Percentiles rank a stretch among this genome's conserved stretches.
Evolutionary conservation across 2,888 invertebrate genomes (phyloP).

Genomic region (Brachyptera putata): DNA sequence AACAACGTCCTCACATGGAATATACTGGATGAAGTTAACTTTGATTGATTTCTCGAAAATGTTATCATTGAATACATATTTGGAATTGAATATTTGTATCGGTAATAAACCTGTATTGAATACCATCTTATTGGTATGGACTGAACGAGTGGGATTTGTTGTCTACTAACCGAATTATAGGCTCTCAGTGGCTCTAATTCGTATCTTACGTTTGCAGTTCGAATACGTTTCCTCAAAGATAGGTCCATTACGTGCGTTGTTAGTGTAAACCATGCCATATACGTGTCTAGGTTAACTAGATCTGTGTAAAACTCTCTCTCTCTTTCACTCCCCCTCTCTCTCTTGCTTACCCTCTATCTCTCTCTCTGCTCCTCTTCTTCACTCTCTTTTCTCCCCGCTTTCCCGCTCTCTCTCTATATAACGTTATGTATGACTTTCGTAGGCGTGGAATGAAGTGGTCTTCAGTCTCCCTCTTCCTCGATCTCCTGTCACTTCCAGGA

Average conservation of each 20-base stretch:
- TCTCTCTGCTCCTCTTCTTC: no score
- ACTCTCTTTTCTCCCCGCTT: no score
- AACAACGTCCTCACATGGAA: not conserved
- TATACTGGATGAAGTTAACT: not conserved
- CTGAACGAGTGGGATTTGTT: slow-evolving; percentile 23
- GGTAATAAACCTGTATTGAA: not conserved
- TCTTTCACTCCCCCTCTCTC: no score
- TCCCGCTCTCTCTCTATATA: no score
- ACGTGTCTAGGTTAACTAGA: not conserved
- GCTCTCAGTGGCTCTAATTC: slow-evolving; percentile 6
- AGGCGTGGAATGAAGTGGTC: not conserved
- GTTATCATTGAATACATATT: not conserved
- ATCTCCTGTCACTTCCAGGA: slow-evolving; percentile 12
- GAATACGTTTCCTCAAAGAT: slow-evolving; percentile 7
- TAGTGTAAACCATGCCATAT: slow-evolving; percentile 1
- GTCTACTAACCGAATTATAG: slow-evolving; percentile 23
- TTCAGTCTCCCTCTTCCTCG: not conserved
- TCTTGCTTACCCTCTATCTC: no score
- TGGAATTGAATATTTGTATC: no score
- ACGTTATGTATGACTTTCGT: not conserved
- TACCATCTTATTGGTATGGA: slow-evolving; percentile 18
- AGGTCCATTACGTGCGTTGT: slow-evolving; percentile 3
- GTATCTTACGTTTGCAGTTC: not conserved
- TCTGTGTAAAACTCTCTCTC: not conserved
- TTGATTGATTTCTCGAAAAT: not conserved